Evolutionary conservation across 1,140 invertebrate species (phyloP).

Genomic region (Adoxophyes honmai): DNA sequence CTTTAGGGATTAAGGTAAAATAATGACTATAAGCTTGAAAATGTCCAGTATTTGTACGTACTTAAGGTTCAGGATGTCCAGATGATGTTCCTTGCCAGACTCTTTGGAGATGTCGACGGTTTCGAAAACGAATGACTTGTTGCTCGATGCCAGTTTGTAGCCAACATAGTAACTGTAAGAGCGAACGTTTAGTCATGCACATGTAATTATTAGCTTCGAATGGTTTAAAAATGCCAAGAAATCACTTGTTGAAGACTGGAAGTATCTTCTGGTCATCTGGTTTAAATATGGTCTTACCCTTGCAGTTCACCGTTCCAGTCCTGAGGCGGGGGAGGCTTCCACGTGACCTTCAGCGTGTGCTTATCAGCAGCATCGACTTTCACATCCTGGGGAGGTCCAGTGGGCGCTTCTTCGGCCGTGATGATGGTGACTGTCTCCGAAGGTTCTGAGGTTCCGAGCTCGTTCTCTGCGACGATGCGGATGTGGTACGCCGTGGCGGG

Average conservation of each 20-base stretch:
- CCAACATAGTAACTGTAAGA: constrained; percentile 88
- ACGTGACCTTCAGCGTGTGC: constrained; percentile 93
- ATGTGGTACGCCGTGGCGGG: constrained; percentile 96
- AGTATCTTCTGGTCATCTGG: too few species aligned
- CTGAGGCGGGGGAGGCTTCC: constrained; percentile 93
- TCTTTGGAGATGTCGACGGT: constrained; percentile 95
- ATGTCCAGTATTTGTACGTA: constrained; percentile 45
- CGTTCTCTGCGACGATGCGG: constrained; percentile 95
- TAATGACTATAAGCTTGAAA: too few species aligned
- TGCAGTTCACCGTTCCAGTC: constrained; percentile 96
- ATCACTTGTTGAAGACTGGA: too few species aligned
- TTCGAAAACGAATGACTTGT: constrained; percentile 94
- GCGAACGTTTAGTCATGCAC: background rate
- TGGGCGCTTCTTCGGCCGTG: constrained; percentile 95
- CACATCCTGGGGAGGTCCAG: constrained; percentile 88
- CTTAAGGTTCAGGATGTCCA: constrained; percentile 89
- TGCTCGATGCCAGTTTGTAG: constrained; percentile 91
- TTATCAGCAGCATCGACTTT: constrained; percentile 95
- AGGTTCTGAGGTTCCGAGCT: constrained; percentile 93
- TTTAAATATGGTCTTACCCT: too few species aligned
- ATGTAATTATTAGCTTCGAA: too few species aligned
- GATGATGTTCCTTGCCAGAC: constrained; percentile 92
- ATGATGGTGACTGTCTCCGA: constrained; percentile 95
- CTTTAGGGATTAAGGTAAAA: too few species aligned
- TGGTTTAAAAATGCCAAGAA: too few species aligned